phyloP scores from a whole-genome alignment of 2,888 invertebrate genomes.

The Dicranocentrus wangi region DNA sequence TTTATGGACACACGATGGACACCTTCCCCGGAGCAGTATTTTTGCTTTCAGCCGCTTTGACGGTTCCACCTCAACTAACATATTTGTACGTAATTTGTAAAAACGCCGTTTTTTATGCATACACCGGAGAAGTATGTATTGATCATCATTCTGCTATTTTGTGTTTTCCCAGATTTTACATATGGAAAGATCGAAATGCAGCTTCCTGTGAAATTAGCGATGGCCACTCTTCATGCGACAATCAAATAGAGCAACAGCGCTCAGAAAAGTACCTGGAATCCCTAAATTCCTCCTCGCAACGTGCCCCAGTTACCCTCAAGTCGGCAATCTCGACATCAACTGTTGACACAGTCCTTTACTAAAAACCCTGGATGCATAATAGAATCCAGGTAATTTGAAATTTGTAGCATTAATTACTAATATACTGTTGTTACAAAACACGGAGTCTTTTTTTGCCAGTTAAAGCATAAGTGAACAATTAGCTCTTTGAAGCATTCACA shows the following conservation, averaged over 20 bases:
- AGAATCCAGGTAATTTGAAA: too few species aligned
- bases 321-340: slow-evolving; percentile 32
- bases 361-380: too few species aligned
- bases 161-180: slow-evolving; percentile 40
- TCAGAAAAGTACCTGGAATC: slow-evolving; percentile 13
- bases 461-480: too few species aligned
- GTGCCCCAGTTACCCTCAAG: slow-evolving; percentile 8
- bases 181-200: slow-evolving; percentile 30
- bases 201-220: slow-evolving; percentile 19
- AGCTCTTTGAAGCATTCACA: too few species aligned
- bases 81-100: slow-evolving; percentile 57
- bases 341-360: slow-evolving; percentile 6
- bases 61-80: slow-evolving; percentile 65
- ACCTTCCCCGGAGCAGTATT: slow-evolving; percentile 64
- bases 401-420: too few species aligned
- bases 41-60: slow-evolving; percentile 67
- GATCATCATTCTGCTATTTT: too few species aligned
- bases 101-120: background rate
- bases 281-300: background rate
- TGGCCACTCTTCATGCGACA: too few species aligned
- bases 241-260: too few species aligned
- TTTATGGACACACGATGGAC: slow-evolving; percentile 66
- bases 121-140: too few species aligned
- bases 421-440: too few species aligned
- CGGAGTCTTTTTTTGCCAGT: too few species aligned